phyloP scores from a whole-genome alignment of 2,888 invertebrate species.

The Eristalis pertinax region DNA sequence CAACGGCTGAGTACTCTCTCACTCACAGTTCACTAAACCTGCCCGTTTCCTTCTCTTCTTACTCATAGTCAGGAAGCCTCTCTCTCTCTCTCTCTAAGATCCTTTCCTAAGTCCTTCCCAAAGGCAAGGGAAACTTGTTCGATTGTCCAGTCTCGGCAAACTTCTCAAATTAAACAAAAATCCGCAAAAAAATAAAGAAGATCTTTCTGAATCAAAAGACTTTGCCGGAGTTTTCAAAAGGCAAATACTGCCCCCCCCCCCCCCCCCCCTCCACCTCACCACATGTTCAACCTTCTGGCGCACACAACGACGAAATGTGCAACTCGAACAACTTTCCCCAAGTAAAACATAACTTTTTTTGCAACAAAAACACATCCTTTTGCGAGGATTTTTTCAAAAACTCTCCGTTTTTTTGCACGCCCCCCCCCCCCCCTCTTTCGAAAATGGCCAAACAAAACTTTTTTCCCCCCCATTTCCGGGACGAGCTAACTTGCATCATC shows the following conservation, averaged over 20 bases:
- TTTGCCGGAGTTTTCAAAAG: background rate
- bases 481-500: constrained; percentile 13
- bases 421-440: background rate
- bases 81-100: background rate
- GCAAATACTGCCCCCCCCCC: background rate
- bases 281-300: constrained; percentile 23
- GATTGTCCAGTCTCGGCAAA: background rate
- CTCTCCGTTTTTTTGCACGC: background rate
- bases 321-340: constrained; percentile 16
- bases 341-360: constrained; percentile 20
- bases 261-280: constrained; percentile 12
- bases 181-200: background rate
- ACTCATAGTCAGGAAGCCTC: background rate
- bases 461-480: background rate
- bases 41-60: background rate
- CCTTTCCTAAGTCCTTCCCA: background rate
- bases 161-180: background rate
- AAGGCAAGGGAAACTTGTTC: background rate
- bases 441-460: background rate
- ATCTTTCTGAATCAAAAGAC: background rate
- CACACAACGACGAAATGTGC: constrained; percentile 15
- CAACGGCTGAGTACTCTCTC: no score
- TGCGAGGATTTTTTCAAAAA: background rate
- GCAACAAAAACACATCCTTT: background rate
- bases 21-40: no score